Evolutionary conservation across 2,113 vertebrate species (phyloP), one percentile per base, ranked within the genome.

Genomic region (mouse (Mus musculus)): DNA sequence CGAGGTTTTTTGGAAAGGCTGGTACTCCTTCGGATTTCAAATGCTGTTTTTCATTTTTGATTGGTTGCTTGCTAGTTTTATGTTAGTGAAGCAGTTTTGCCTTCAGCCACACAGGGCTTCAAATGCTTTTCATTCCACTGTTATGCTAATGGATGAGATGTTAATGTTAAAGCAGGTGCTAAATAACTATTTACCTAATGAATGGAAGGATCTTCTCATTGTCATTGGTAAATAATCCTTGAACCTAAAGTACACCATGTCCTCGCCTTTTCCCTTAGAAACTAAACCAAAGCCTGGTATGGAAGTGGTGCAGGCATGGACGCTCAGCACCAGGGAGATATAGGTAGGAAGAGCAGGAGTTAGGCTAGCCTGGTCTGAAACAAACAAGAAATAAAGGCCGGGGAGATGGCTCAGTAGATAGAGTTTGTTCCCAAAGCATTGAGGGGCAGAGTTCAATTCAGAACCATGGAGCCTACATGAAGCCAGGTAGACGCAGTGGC

Each of bases 1-100:
- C 56, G 56, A 33, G 26, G 61, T 39, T 33, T 96, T 80, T 94
- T 73, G 82, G 69, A 87, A 89, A 89, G 7, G 91, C 46, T 49
- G 1, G 17, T 65, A 36, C 80, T 86, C 59, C 75, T 36, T 86
- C 20, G 46, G 20, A 52, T 46, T 94, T 94, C 69, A 91, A 81
- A 76, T 76, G 30, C 26, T 78, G 9, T 73, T n/a, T 14, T n/a
- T n/a, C 30, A 0, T 33, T 30, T 46, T 30, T 86, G 82, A 14
- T 63, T 33, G 26, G 9, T 46, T 30, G 61, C 49, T 36, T 20
- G 11, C 4, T 71, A 36, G 63, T 71, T 52, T 24, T 3, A 65
- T 11, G 65, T 71, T 88, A 54, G 33, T 54, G 33, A 54, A 54
- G 28, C 12, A 52, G 10, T 22, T 54, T 88, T 69, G 30, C 65